Percentiles rank a stretch among this genome's conserved stretches.
Evolutionary conservation across 2,888 invertebrate genomes (phyloP).

Genomic region (Phlogophora meticulosa): DNA sequence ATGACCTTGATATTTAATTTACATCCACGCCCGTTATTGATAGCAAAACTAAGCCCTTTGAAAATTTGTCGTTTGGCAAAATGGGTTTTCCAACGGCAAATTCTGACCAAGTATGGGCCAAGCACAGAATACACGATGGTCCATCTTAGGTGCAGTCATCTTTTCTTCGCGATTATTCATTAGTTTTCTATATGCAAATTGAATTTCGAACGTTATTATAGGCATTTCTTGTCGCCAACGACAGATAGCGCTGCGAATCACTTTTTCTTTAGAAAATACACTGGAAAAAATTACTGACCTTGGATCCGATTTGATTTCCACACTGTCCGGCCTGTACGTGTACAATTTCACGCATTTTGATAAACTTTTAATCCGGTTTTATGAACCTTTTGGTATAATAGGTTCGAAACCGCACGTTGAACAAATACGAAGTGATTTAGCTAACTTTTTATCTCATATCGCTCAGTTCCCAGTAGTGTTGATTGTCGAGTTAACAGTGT

Average conservation of each 20-base stretch:
- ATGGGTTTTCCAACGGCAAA: neutral
- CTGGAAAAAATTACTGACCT: conserved; percentile 89
- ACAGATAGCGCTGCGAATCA: conserved; percentile 1
- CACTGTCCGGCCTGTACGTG: conserved; percentile 98
- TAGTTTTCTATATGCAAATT: conserved; percentile 23
- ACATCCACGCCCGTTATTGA: conserved; percentile 20
- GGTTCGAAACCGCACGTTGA: conserved; percentile 53
- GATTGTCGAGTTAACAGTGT: conserved; percentile 54
- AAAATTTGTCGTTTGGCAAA: conserved; percentile 17
- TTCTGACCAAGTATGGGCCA: conserved; percentile 1
- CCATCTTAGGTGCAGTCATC: conserved; percentile 11
- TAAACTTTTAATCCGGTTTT: conserved; percentile 23
- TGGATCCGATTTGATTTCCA: conserved; percentile 98
- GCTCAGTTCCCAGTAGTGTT: conserved; percentile 56
- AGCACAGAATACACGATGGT: conserved; percentile 23
- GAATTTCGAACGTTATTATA: conserved; percentile 16
- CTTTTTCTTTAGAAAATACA: conserved; percentile 18
- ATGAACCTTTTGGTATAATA: conserved; percentile 35
- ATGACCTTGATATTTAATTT: conserved; percentile 36
- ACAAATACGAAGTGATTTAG: conserved; percentile 52
- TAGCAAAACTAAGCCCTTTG: conserved; percentile 7
- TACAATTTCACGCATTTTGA: conserved; percentile 97
- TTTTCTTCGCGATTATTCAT: neutral
- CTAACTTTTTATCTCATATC: conserved; percentile 55
- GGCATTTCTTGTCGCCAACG: conserved; percentile 11